Percentiles rank a stretch among this genome's conserved stretches.
These are phyloP conservation scores for Drosophila mayaguana DNA, from an alignment of 2,888 invertebrate genomes.

Conservation along the genomic window DNA sequence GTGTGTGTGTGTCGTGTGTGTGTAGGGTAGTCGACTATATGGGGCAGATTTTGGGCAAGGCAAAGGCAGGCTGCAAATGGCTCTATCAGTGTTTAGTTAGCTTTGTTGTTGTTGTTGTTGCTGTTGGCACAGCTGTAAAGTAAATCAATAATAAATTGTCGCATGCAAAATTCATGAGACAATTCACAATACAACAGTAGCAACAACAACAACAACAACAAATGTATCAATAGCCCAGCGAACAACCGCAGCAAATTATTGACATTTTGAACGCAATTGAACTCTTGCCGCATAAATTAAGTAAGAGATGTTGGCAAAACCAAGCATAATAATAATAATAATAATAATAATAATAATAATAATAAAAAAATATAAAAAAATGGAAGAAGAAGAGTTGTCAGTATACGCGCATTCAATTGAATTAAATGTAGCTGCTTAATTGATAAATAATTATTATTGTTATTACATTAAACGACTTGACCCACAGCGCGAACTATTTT, in stretches of 20 bases:
- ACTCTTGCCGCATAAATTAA: slow-evolving; percentile 75
- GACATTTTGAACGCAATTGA: slow-evolving; percentile 77
- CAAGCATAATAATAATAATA: slow-evolving; percentile 4
- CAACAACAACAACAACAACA: slow-evolving; percentile 32
- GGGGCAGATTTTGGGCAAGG: slow-evolving; percentile 28
- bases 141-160: slow-evolving; percentile 81
- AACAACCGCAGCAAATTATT: slow-evolving; percentile 65
- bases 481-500: neutral
- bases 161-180: slow-evolving; percentile 76
- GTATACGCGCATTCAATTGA: slow-evolving; percentile 50
- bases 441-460: slow-evolving; percentile 74
- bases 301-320: slow-evolving; percentile 8
- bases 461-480: slow-evolving; percentile 49
- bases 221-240: slow-evolving; percentile 48
- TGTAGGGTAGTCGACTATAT: slow-evolving; percentile 42
- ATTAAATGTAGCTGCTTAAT: slow-evolving; percentile 70
- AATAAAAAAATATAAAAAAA: slow-evolving; percentile 3
- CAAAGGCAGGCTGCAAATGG: slow-evolving; percentile 32
- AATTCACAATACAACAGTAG: slow-evolving; percentile 40
- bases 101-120: slow-evolving; percentile 25
- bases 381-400: neutral
- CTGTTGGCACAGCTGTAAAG: slow-evolving; percentile 38
- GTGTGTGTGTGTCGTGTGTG: slow-evolving; percentile 9
- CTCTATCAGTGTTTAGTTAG: slow-evolving; percentile 48
- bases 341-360: neutral